Conservation (phyloP, 2,113 vertebrate genomes). For the Tyrannus savana region DNA sequence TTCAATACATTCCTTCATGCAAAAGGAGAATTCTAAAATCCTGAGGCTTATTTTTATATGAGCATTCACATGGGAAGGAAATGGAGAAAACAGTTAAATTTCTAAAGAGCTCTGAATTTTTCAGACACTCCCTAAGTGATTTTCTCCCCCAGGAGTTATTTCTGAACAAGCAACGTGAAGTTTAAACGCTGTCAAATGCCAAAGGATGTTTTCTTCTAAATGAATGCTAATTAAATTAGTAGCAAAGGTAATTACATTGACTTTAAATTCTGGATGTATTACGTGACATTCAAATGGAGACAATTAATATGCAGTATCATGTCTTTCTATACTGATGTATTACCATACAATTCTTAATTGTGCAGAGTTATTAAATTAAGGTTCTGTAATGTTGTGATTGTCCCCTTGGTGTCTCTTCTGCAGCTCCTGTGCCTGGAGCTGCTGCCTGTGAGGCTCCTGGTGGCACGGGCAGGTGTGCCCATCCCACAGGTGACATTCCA, state of each 20-base stretch:
- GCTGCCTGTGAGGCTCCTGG: neutral
- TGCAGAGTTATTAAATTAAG: neutral
- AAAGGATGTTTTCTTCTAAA: neutral
- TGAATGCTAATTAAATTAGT: slow-evolving; percentile 24
- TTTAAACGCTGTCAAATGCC: neutral
- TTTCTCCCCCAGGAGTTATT: neutral
- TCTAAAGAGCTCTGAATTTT: neutral
- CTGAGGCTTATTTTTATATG: neutral
- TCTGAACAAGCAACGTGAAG: neutral
- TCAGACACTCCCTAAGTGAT: neutral
- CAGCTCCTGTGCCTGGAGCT: neutral
- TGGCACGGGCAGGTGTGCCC: too few relatives aligned
- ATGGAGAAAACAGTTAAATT: neutral
- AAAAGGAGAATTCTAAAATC: neutral
- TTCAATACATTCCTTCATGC: neutral
- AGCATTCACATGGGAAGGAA: neutral
- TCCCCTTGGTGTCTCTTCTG: neutral
- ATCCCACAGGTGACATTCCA: neutral
- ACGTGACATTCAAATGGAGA: neutral
- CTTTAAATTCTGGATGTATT: neutral
- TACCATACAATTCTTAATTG: neutral
- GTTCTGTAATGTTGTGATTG: accelerated
- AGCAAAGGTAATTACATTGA: neutral
- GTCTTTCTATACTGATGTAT: neutral
- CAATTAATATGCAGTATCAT: neutral